Percentiles rank a stretch among this genome's conserved stretches.
phyloP scores from a whole-genome alignment of 2,797 vertebrate genomes.

The Morus bassanus region DNA sequence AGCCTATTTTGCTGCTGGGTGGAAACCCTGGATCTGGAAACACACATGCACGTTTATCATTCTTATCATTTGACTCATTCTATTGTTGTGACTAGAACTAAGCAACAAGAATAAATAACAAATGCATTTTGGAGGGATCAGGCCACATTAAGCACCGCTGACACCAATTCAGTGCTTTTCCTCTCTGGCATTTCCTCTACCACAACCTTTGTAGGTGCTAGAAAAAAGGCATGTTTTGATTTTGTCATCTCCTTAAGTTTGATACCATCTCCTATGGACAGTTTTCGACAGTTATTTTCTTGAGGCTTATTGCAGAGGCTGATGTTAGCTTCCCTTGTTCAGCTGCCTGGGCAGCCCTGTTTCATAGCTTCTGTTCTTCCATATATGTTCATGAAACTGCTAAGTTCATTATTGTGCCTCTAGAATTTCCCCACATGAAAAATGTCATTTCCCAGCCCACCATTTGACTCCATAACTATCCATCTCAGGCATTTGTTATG shows the following conservation, averaged over 20 bases:
- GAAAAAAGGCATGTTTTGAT: not conserved
- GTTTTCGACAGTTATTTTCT: not conserved
- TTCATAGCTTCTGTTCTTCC: not conserved
- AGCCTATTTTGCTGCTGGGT: not conserved
- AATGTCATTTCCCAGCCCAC: not conserved
- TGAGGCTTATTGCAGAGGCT: not conserved
- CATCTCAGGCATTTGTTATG: not conserved
- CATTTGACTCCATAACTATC: not conserved
- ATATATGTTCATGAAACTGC: not conserved
- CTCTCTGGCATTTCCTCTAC: not conserved
- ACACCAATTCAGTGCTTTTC: not conserved
- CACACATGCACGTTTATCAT: not conserved
- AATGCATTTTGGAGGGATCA: not conserved
- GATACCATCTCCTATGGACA: not conserved
- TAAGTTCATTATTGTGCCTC: not conserved
- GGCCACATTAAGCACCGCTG: not conserved
- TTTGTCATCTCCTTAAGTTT: not conserved
- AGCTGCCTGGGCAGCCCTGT: not conserved
- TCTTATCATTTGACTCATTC: not conserved
- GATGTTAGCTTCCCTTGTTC: not conserved
- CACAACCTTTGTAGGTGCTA: not conserved
- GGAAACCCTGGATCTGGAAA: not conserved
- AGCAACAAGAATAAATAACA: not conserved
- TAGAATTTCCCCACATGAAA: not conserved
- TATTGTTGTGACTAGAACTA: not conserved